phyloP scores from a whole-genome alignment of 2,113 vertebrate species.

The Tichodroma muraria region DNA sequence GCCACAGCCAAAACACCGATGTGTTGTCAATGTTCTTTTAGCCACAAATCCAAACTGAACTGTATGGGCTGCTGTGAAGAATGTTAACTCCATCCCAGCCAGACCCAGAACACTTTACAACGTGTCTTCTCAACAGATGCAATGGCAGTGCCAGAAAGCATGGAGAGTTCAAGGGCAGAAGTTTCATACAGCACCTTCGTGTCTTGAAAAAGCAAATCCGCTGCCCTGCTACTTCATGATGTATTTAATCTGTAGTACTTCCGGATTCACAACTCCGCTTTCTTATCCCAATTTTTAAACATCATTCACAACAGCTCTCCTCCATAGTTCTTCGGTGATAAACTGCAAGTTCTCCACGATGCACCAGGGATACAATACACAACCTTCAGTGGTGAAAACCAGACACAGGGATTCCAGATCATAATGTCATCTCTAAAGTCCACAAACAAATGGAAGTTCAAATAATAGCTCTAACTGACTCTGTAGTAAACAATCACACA shows the following conservation, averaged over 20 bases:
- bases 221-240: not conserved
- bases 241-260: not conserved
- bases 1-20: not conserved
- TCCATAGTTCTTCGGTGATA: not conserved
- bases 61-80: not conserved
- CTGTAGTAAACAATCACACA: not conserved
- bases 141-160: not conserved
- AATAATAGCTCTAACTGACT: not conserved
- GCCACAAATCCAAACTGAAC: constrained; percentile 24
- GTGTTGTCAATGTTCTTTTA: not conserved
- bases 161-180: not conserved
- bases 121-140: not conserved
- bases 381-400: not conserved
- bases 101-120: not conserved
- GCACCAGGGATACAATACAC: not conserved
- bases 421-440: not conserved
- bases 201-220: constrained; percentile 29
- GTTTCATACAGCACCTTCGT: not conserved
- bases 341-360: not conserved
- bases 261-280: not conserved
- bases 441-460: not conserved
- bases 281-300: not conserved
- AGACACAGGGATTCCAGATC: not conserved
- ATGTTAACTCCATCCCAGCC: constrained; percentile 13
- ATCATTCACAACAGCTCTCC: not conserved